Evolutionary conservation across 1,140 invertebrate species (phyloP).

Genomic region (Episyrphus balteatus): DNA sequence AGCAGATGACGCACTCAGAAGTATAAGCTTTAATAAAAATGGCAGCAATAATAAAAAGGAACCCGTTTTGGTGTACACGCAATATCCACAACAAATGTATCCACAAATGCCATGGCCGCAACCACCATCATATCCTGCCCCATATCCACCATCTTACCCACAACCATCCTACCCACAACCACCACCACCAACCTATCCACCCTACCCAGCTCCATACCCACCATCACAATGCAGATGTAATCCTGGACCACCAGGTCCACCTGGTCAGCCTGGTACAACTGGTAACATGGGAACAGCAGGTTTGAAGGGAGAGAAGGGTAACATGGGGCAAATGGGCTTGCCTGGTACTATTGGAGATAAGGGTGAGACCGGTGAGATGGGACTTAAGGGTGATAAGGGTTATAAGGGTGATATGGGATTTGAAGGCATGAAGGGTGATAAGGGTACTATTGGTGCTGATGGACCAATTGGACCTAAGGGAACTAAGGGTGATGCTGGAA

Average conservation of each 20-base stretch:
- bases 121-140: too few species aligned
- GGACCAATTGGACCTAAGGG: background rate
- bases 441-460: background rate
- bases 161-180: background rate
- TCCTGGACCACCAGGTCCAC: background rate
- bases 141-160: background rate
- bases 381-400: background rate
- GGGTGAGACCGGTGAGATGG: background rate
- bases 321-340: background rate
- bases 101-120: too few species aligned
- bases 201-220: background rate
- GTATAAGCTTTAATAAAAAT: too few species aligned
- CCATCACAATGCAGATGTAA: background rate
- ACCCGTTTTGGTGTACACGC: too few species aligned
- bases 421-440: background rate
- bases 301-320: background rate
- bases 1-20: too few species aligned
- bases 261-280: background rate
- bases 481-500: background rate
- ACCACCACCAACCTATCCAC: background rate
- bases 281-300: background rate
- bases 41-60: too few species aligned
- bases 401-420: too few species aligned
- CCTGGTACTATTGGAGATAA: background rate
- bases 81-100: too few species aligned